Base-by-base conservation (phyloP, 2,888 invertebrate species). In the Andrena dorsata region DNA sequence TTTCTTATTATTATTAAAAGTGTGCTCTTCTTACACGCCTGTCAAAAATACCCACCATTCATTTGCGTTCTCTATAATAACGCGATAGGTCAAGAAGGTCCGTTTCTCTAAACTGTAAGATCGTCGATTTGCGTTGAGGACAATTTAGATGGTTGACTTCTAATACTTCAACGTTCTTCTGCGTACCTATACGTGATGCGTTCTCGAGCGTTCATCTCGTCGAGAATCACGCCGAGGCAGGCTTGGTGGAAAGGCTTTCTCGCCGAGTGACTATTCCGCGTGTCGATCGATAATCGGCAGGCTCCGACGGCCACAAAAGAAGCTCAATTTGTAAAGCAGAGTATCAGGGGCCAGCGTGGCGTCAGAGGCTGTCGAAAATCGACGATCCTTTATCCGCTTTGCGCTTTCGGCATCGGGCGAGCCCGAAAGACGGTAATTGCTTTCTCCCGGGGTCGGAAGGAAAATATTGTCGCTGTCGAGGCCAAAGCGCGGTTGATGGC, bases 401-500 rank as follows among this genome's bases (percentile, higher is more conserved):
- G 81, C 75, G 66, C 76, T 76, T 63, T 75, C 51, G 70, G 70
- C 70, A 65, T 58, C 74, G 56, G 66, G 75, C 63, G 71, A 81
- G 64, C 79, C 76, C 76, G 53, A 76, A 81, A 84, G 77, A 82
- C 84, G 82, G 86, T 88, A 88, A 88, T 88, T 88, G 90, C 89
- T 89, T 90, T 86, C 84, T 76, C 80, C 83, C 79, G 61, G 69
- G 60, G 26, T 26, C 83, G 76, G 79, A 90, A 88, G 80, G 89
- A 90, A 90, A 92, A 92, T 92, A 91, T 92, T 92, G 88, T 90
- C 87, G 82, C 86, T 88, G 80, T 84, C 87, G 86, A 64, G 82
- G 86, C 63, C 66, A 71, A 75, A 79, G 85, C 66, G 80, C 76
- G 83, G 86, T 83, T 90, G 89, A 90, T 90, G 92, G 92, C 92